A percentile compares a stretch with the other conserved stretches of the same genome.
Conservation (phyloP, 2,797 vertebrate species). For the Myiothlypis chrysogaster region DNA sequence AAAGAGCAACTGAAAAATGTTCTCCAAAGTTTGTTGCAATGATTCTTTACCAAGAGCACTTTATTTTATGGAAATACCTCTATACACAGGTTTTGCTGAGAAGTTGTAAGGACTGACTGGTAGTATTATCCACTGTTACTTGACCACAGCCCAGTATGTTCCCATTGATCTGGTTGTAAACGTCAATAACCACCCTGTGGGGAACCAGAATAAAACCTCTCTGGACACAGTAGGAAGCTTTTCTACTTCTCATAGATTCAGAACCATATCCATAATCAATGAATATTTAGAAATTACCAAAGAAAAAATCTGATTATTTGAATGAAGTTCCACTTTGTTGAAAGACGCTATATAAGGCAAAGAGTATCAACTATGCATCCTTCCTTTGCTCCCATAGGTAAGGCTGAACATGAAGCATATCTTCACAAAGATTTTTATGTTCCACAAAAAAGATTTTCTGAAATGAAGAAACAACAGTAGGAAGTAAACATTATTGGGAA, state of each 20-base stretch:
- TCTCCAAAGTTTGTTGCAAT: not conserved
- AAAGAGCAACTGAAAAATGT: not conserved
- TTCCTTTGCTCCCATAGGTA: not conserved
- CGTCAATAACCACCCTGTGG: accelerated
- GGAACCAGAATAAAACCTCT: not conserved
- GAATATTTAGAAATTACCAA: not conserved
- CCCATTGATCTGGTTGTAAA: not conserved
- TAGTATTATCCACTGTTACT: not conserved
- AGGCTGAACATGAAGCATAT: not conserved
- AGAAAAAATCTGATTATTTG: not conserved
- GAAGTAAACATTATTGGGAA: not conserved
- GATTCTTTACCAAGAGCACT: not conserved
- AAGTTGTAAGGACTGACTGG: not conserved
- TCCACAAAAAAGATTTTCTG: not conserved
- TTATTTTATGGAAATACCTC: not conserved
- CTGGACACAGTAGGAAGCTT: not conserved
- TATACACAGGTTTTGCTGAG: not conserved
- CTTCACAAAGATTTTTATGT: not conserved
- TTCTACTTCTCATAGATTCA: not conserved
- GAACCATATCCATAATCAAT: not conserved
- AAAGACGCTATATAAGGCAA: not conserved
- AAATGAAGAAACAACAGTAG: not conserved
- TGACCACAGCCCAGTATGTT: not conserved
- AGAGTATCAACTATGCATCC: accelerated
- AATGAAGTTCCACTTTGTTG: not conserved